A percentile compares a stretch with the other conserved stretches of the same genome.
phyloP scores from a whole-genome alignment of 2,888 invertebrate genomes.

The Nycteola revayana region DNA sequence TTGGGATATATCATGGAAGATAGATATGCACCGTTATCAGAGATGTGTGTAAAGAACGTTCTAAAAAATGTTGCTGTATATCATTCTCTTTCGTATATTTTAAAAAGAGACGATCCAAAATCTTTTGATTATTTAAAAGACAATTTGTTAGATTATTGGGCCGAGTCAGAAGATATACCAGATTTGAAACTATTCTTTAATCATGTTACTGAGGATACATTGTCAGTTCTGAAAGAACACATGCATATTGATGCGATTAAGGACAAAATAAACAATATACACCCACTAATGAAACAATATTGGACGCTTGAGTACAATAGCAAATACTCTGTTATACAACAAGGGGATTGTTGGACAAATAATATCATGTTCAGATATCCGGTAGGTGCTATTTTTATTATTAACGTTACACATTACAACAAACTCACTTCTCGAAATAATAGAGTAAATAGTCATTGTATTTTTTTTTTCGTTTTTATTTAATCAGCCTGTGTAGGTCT shows the following conservation, averaged over 20 bases:
- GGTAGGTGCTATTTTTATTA: slow-evolving; percentile 28
- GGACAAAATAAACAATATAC: slow-evolving; percentile 17
- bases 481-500: too few relatives aligned
- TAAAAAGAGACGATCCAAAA: slow-evolving; percentile 43
- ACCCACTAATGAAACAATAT: slow-evolving; percentile 11
- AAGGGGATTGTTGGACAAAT: slow-evolving; percentile 55
- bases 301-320: slow-evolving; percentile 22
- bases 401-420: too few relatives aligned
- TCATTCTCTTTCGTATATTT: slow-evolving; percentile 49
- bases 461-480: too few relatives aligned
- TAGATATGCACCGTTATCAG: slow-evolving; percentile 35
- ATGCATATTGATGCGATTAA: slow-evolving; percentile 29
- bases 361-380: slow-evolving; percentile 47
- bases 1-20: slow-evolving; percentile 42
- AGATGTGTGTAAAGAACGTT: slow-evolving; percentile 37
- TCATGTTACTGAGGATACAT: slow-evolving; percentile 18
- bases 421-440: too few relatives aligned
- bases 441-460: too few relatives aligned
- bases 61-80: slow-evolving; percentile 45
- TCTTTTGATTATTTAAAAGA: slow-evolving; percentile 25
- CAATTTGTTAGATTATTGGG: slow-evolving; percentile 29
- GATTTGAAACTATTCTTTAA: slow-evolving; percentile 8
- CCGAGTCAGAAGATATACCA: neutral
- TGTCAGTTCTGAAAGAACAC: slow-evolving; percentile 28
- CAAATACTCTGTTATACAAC: slow-evolving; percentile 41